Conservation (phyloP, 2,888 invertebrate genomes). For the Macrosoma leucophasiata region DNA sequence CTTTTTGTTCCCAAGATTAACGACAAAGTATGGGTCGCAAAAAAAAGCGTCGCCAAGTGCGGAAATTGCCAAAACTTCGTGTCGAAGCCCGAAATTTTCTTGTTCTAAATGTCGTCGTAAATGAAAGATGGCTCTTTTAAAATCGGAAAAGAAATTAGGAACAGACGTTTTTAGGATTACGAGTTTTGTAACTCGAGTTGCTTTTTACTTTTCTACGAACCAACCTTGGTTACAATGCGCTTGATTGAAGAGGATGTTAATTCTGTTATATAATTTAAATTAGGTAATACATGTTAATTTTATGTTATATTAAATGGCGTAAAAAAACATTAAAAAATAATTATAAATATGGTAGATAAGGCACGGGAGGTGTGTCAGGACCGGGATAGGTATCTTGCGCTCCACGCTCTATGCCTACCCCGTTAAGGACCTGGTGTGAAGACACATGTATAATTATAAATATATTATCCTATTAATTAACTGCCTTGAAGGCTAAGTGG, state of each 20-base stretch:
- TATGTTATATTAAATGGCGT: too few relatives aligned
- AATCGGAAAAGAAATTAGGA: conserved; percentile 73
- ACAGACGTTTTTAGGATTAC: conserved; percentile 71
- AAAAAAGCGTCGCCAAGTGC: conserved; percentile 64
- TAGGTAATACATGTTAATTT: too few relatives aligned
- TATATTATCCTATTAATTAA: too few relatives aligned
- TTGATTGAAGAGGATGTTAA: neutral
- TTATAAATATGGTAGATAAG: too few relatives aligned
- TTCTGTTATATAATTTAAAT: too few relatives aligned
- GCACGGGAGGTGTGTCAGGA: too few relatives aligned
- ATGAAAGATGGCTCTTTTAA: conserved; percentile 73
- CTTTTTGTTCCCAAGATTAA: conserved; percentile 71
- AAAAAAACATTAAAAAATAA: too few relatives aligned
- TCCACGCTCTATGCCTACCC: too few relatives aligned
- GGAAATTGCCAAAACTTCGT: conserved; percentile 73
- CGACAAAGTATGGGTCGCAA: conserved; percentile 70
- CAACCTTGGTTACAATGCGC: neutral
- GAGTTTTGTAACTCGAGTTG: conserved; percentile 57
- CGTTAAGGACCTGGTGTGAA: too few relatives aligned
- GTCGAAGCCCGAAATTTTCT: conserved; percentile 70
- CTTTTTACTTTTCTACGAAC: conserved; percentile 29
- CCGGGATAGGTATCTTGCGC: too few relatives aligned
- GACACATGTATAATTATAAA: too few relatives aligned
- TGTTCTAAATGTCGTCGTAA: conserved; percentile 72
- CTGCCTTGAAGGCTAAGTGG: too few relatives aligned